Conservation (phyloP, 2,888 invertebrate genomes). For the Rugalucina vietnamica region DNA sequence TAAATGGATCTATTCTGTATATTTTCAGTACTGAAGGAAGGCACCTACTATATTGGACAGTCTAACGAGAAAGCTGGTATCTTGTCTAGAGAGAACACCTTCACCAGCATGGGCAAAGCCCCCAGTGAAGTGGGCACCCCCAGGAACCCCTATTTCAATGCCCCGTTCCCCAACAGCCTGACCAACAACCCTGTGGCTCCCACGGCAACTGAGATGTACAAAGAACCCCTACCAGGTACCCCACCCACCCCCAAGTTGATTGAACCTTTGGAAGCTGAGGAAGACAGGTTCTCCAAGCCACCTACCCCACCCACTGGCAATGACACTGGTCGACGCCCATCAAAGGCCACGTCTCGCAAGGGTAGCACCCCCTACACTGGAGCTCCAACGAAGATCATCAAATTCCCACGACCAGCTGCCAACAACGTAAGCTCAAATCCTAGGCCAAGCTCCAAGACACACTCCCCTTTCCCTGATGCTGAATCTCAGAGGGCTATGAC, state of each 20-base stretch:
- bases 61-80: constrained; percentile 9
- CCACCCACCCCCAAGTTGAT: not conserved
- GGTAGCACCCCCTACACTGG: too few relatives aligned
- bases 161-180: not conserved
- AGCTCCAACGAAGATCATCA: not conserved
- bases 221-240: not conserved
- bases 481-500: not conserved
- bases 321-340: too few relatives aligned
- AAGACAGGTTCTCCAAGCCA: too few relatives aligned
- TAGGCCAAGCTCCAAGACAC: not conserved
- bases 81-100: constrained; percentile 48
- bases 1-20: not conserved
- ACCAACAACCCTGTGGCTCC: not conserved
- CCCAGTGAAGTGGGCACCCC: constrained; percentile 43
- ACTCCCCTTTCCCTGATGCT: constrained; percentile 1
- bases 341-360: too few relatives aligned
- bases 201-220: not conserved
- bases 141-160: not conserved
- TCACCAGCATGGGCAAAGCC: constrained; percentile 43
- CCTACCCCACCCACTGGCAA: not conserved
- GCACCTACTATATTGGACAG: constrained; percentile 11
- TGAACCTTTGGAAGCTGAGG: not conserved
- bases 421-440: not conserved
- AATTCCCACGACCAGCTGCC: not conserved
- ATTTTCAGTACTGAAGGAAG: not conserved